These are phyloP conservation scores for Brachypodius melanocephalos DNA, from an alignment of 2,113 vertebrate genomes.

Conservation along the genomic window DNA sequence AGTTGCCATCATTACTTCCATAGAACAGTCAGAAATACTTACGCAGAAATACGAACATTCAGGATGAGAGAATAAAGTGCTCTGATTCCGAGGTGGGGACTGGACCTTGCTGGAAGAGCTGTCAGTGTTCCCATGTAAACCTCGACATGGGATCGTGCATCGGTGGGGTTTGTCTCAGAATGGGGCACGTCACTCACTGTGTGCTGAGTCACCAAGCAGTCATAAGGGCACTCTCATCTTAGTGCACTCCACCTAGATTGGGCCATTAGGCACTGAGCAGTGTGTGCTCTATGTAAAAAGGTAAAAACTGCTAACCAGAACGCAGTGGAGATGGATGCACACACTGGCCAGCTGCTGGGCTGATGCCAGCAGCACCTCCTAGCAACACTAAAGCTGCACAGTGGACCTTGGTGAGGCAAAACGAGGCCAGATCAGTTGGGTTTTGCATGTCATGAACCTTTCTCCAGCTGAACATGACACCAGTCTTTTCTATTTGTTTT, in stretches of 20 bases:
- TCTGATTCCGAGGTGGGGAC: not conserved
- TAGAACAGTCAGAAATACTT: not conserved
- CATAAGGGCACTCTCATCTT: not conserved
- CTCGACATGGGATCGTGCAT: rapidly evolving
- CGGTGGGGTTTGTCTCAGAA: not conserved
- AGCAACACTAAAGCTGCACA: not conserved
- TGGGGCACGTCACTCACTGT: rapidly evolving
- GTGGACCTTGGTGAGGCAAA: not conserved
- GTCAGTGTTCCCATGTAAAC: not conserved
- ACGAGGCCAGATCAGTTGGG: not conserved
- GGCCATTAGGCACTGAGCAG: not conserved
- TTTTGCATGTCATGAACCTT: not conserved
- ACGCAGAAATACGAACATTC: not conserved
- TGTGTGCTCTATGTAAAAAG: not conserved
- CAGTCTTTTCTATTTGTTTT: not conserved
- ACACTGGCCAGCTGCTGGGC: not conserved
- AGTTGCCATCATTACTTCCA: not conserved
- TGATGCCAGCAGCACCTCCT: not conserved
- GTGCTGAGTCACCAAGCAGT: not conserved
- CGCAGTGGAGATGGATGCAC: rapidly evolving
- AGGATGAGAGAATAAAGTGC: not conserved
- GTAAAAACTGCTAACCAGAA: not conserved
- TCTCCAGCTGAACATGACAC: not conserved
- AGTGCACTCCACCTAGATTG: not conserved
- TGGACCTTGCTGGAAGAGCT: not conserved